Evolutionary conservation across 2,888 invertebrate genomes (phyloP).

Genomic region (Octonoba sinensis): DNA sequence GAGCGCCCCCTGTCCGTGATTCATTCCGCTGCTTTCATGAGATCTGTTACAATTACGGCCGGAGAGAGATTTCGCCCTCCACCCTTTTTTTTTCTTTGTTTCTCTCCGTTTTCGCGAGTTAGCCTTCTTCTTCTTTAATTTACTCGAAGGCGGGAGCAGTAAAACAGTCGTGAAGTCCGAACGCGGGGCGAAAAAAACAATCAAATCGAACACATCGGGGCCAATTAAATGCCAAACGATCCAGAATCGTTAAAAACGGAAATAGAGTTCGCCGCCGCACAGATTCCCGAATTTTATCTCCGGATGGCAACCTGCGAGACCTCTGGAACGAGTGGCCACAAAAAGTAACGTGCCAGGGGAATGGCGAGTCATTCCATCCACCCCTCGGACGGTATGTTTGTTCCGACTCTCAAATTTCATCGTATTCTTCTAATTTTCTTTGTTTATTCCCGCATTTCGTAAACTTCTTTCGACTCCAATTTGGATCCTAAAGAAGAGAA

Average conservation of each 20-base stretch:
- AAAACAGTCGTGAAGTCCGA: slow-evolving; percentile 62
- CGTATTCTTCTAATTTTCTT: too few species aligned
- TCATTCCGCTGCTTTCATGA: slow-evolving; percentile 61
- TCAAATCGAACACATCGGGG: slow-evolving; percentile 63
- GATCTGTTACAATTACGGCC: slow-evolving; percentile 64
- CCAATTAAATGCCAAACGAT: slow-evolving; percentile 63
- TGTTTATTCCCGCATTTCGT: too few species aligned
- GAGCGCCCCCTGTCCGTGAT: slow-evolving; percentile 46
- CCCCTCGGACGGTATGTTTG: too few species aligned
- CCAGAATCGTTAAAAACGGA: slow-evolving; percentile 63
- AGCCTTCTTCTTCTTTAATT: slow-evolving; percentile 51
- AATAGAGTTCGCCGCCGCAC: slow-evolving; percentile 44
- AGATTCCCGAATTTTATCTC: slow-evolving; percentile 51
- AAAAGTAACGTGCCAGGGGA: too few species aligned
- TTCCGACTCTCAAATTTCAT: too few species aligned
- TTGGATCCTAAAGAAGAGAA: too few species aligned
- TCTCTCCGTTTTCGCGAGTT: not conserved
- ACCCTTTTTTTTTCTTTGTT: slow-evolving; percentile 4
- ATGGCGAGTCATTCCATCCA: too few species aligned
- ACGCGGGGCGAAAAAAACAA: slow-evolving; percentile 39
- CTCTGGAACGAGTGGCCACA: too few species aligned
- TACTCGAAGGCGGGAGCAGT: slow-evolving; percentile 39
- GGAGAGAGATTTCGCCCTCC: not conserved
- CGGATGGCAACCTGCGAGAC: too few species aligned
- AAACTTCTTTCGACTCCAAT: too few species aligned